Evolutionary conservation across 64 coral and sea anemone genomes (phyloP), one percentile per base, ranked within the genome.

Genomic region (Porites lutea): DNA sequence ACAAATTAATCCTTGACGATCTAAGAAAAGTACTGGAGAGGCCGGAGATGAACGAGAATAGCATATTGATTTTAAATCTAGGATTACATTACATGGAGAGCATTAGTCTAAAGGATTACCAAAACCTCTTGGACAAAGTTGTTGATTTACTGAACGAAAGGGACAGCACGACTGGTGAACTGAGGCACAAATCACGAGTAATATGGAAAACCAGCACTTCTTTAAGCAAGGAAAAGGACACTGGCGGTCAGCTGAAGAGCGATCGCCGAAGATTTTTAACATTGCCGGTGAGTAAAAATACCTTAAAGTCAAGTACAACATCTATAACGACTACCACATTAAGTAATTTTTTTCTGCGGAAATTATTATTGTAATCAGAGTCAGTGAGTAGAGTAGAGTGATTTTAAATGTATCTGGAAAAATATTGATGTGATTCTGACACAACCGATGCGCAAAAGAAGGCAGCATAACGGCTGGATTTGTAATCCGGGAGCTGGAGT

Each of bases 201-300:
- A 96, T 99, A 16, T 99, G 97, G 97, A 99, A 94, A 74, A 96
- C 94, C 0, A 86, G 91, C 1, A 99, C 97, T 5, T 87, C 94
- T 21, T 61, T 99, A 8, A 96, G 88, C 27, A 99, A 96, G 52
- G 94, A 99, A 57, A 99, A 96, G 27, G 97, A 99, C 46, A 88
- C 89, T 3, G 83, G 75, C 0, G 75, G 74, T 37, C 78, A 88
- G 60, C 14, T 96, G 20, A 74, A 75, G 15, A 88, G 77, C 19
- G 97, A 99, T 49, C 76, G 88, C 8, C 72, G 92, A 58, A 82
- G 94, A 74, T 99, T 99, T 86, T 80, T 99, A 8, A 93, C 82
- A 11, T 64, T 91, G 59, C 94, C 97, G 70, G 97, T 99, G 23
- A 93, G 97, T 93, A 72, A 3, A 14, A 16, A 50, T 5, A 65